Percentiles rank a stretch among this genome's conserved stretches.
Conservation (phyloP, 2,113 vertebrate species). For the Phaethon lepturus region DNA sequence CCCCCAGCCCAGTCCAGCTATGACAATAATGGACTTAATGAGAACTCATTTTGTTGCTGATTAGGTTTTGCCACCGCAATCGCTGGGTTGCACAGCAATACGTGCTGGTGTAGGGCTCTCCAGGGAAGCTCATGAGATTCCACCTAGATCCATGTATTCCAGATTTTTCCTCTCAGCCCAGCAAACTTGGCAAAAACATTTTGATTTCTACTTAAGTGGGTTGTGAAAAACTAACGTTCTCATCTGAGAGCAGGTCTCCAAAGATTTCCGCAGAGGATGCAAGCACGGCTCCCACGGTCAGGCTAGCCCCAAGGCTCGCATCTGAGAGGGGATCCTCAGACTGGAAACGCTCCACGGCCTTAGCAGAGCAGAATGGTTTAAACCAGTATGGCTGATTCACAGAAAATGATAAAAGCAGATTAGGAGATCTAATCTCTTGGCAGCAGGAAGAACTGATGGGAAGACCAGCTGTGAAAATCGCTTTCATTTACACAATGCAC, state of each 20-base stretch:
- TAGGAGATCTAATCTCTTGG: constrained; percentile 27
- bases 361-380: constrained; percentile 21
- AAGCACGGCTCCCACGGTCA: background rate
- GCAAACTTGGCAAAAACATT: constrained; percentile 36
- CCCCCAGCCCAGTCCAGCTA: background rate
- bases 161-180: constrained; percentile 10
- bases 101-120: background rate
- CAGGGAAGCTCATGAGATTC: constrained; percentile 22
- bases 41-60: background rate
- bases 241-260: background rate
- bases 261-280: background rate
- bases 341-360: background rate
- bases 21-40: background rate
- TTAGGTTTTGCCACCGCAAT: background rate
- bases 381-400: constrained; percentile 9
- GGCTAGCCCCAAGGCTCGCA: background rate
- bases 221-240: background rate
- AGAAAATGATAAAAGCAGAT: constrained; percentile 63
- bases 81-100: fast-evolving
- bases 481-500: constrained; percentile 1
- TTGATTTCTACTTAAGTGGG: background rate
- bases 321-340: constrained; percentile 20
- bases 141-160: background rate
- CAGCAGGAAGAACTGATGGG: constrained; percentile 33
- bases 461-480: constrained; percentile 62